Conservation (phyloP, 2,113 vertebrate genomes). For the Dromaius novaehollandiae region DNA sequence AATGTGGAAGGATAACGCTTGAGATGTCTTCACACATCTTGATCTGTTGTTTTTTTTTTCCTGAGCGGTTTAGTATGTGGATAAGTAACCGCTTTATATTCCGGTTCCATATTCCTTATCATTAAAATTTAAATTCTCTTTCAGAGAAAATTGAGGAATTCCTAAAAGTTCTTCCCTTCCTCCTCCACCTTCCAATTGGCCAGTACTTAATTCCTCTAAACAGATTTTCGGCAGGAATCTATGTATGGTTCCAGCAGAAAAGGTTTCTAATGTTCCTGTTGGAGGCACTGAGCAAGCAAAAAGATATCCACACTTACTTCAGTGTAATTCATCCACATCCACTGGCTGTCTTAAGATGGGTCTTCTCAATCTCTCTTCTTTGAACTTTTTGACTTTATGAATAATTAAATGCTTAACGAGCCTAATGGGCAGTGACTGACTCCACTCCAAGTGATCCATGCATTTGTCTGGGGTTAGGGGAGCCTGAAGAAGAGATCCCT, state of each 20-base stretch:
- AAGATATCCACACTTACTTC: background rate
- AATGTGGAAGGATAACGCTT: background rate
- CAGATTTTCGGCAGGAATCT: background rate
- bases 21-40: background rate
- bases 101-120: background rate
- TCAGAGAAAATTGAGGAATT: background rate
- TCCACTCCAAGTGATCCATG: background rate
- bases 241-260: background rate
- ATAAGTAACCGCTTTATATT: background rate
- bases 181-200: accelerated
- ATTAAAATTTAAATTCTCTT: background rate
- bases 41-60: background rate
- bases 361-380: background rate
- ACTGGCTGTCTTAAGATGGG: no score
- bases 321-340: background rate
- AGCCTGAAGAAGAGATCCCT: no score
- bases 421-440: background rate
- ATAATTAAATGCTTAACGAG: background rate
- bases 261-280: background rate
- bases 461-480: background rate
- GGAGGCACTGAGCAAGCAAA: background rate
- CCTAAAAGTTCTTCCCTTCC: background rate
- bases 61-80: background rate
- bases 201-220: background rate
- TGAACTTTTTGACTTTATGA: background rate